Evolutionary conservation across 2,888 invertebrate species (phyloP), one percentile per base, ranked within the genome.

Genomic region (Sipunculus nudus): DNA sequence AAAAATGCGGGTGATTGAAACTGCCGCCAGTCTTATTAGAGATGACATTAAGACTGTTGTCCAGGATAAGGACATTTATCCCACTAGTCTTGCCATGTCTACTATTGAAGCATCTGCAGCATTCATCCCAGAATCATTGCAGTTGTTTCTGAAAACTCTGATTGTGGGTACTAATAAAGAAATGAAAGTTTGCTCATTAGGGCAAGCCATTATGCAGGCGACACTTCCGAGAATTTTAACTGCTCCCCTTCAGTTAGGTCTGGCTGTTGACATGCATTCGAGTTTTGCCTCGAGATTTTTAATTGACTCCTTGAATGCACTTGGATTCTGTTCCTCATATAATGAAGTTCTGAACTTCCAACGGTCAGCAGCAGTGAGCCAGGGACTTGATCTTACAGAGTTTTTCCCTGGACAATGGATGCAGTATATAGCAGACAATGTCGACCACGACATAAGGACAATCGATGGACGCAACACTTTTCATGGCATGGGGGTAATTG

Each of bases 291-390:
- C n/a, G n/a, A 65, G 53, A 38, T 68, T 55, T 54, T 55, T 73
- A 8, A 56, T 73, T 28, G 73, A 73, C 35, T 55, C 61, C 5
- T 53, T 72, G 21, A 39, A 67, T 41, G 49, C 38, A 19, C 40
- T 63, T 19, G 72, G 73, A n/a, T 73, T 74, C 46, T 65, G 61
- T 39, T 53, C 52, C n/a, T 64, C 67, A 0, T 67, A 73, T 55
- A 28, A 16, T 1, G 70, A 71, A 59, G n/a, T n/a, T n/a, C n/a
- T n/a, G n/a, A n/a, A n/a, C n/a, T n/a, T n/a, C n/a, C n/a, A n/a
- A n/a, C n/a, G n/a, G n/a, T n/a, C n/a, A n/a, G n/a, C n/a, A n/a
- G n/a, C n/a, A n/a, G n/a, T n/a, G n/a, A n/a, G n/a, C n/a, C n/a
- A n/a, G n/a, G n/a, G n/a, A n/a, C n/a, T n/a, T n/a, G n/a, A n/a